Evolutionary conservation across 23 tunicate genomes (phyloP).

Genomic region (Styela clava): DNA sequence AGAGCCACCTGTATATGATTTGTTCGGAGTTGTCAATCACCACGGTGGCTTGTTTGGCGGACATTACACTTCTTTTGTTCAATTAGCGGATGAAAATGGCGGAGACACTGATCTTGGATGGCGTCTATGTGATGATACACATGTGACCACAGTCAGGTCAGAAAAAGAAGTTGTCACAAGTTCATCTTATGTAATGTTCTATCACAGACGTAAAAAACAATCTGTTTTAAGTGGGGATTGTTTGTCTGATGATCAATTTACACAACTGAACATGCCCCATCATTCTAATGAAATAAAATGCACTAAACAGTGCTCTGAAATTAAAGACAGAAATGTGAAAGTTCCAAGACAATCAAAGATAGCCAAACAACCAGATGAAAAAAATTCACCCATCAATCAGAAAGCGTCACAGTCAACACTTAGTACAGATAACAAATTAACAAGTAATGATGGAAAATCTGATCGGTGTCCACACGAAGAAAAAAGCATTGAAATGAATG

Average conservation of each 20-base stretch:
- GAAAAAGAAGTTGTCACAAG: constrained; percentile 58
- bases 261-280: too few species aligned
- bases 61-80: constrained; percentile 81
- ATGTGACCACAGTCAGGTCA: constrained; percentile 39
- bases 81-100: constrained; percentile 27
- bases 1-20: constrained; percentile 52
- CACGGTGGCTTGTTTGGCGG: constrained; percentile 89
- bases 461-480: too few species aligned
- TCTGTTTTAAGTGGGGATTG: not conserved
- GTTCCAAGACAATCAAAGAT: too few species aligned
- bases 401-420: too few species aligned
- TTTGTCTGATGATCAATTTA: not conserved
- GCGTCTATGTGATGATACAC: constrained; percentile 86
- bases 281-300: too few species aligned
- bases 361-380: too few species aligned
- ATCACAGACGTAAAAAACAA: constrained; percentile 34
- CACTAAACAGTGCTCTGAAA: too few species aligned
- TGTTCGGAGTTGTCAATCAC: constrained; percentile 88
- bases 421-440: too few species aligned
- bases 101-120: constrained; percentile 32
- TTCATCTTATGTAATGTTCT: constrained; percentile 83
- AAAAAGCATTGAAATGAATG: too few species aligned
- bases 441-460: too few species aligned
- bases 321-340: too few species aligned
- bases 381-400: too few species aligned